Conservation (phyloP, 2,113 vertebrate genomes). For the Dipodomys spectabilis region DNA sequence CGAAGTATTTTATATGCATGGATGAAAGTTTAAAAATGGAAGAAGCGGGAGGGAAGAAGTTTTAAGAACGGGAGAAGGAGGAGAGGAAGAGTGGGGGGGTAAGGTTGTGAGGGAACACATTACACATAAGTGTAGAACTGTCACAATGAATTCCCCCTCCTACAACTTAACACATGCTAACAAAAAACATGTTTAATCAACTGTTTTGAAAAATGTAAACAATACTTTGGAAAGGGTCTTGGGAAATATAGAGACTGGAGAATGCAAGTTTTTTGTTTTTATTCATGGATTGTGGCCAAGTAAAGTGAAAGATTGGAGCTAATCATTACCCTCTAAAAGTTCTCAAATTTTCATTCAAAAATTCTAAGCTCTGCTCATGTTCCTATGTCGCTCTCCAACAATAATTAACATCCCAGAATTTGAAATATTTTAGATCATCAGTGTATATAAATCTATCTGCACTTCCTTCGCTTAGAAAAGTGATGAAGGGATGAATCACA, state of each 20-base stretch:
- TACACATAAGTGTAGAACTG: too few relatives aligned
- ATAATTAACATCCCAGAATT: conserved; percentile 22
- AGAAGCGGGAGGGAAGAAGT: too few relatives aligned
- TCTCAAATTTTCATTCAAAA: conserved; percentile 18
- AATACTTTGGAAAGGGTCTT: not conserved
- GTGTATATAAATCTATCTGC: not conserved
- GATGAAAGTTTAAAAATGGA: too few relatives aligned
- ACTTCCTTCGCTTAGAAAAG: not conserved
- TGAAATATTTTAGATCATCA: conserved; percentile 36
- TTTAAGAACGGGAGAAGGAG: too few relatives aligned
- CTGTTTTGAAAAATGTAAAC: not conserved
- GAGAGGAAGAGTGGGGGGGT: too few relatives aligned
- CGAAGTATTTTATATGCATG: too few relatives aligned
- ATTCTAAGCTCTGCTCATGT: not conserved
- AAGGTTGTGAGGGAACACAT: too few relatives aligned
- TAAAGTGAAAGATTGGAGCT: not conserved
- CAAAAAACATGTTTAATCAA: too few relatives aligned
- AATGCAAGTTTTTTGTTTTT: not conserved
- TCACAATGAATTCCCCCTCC: not conserved
- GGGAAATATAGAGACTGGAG: not conserved
- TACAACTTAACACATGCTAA: too few relatives aligned
- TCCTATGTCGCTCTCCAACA: not conserved
- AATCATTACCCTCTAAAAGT: not conserved
- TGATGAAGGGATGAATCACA: conserved; percentile 42
- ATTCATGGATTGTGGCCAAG: not conserved